These are phyloP conservation scores for Spodoptera littoralis DNA, from an alignment of 2,888 invertebrate genomes.

Conservation along the genomic window DNA sequence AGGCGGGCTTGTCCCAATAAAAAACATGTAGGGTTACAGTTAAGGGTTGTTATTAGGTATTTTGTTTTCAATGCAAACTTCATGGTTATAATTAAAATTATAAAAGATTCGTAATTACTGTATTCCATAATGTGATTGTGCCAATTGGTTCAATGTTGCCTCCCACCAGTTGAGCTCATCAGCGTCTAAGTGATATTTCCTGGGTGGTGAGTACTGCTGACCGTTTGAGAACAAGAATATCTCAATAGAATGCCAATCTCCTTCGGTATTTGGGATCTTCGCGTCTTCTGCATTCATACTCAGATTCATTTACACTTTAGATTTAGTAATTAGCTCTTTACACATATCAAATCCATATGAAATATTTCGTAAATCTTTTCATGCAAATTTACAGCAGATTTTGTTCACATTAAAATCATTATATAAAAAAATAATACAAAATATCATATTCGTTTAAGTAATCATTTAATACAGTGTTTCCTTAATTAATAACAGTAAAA, in stretches of 20 bases:
- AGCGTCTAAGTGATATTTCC: conserved; percentile 75
- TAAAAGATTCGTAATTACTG: conserved; percentile 61
- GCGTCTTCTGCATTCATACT: conserved; percentile 48
- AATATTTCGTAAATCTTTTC: neutral
- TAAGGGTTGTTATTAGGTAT: no score
- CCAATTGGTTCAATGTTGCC: conserved; percentile 67
- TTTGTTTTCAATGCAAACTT: no score
- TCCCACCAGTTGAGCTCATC: conserved; percentile 74
- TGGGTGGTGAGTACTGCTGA: conserved; percentile 76
- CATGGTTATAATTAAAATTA: neutral
- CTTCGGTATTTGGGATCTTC: conserved; percentile 53
- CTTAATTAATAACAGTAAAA: conserved; percentile 25
- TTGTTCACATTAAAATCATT: conserved; percentile 6
- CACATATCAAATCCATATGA: conserved; percentile 13
- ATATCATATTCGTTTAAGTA: conserved; percentile 9
- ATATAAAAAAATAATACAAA: conserved; percentile 14
- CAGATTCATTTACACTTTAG: neutral
- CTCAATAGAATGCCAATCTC: conserved; percentile 68
- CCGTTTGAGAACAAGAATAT: conserved; percentile 81
- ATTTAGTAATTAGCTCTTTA: neutral
- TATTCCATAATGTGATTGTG: conserved; percentile 74
- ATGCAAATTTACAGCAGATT: conserved; percentile 25
- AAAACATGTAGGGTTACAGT: no score
- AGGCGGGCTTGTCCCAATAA: no score
- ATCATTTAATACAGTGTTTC: conserved; percentile 34